Evolutionary conservation across 2,888 invertebrate species (phyloP), one percentile per base, ranked within the genome.

Genomic region (Drosophila lacicola): DNA sequence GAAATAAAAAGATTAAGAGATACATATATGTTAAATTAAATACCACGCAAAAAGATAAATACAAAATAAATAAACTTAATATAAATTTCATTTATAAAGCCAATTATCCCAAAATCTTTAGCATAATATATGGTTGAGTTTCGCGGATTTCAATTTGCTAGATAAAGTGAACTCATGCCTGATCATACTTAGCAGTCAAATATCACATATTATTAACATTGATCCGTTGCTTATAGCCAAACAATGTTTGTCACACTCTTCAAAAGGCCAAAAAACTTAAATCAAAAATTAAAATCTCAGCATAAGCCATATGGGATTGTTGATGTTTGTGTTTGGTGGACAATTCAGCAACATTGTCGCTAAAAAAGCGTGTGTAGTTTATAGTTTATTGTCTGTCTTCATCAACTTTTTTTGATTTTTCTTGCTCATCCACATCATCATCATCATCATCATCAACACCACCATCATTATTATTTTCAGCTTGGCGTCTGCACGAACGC

Each of bases 401-500:
- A 63, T 74, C 69, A 70, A 53, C 45, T 69, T 68, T 69, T 70
- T 69, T 68, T 51, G 56, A 46, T 60, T 60, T 55, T 63, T 56
- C 60, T 55, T 41, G 33, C 46, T 51, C 50, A 70, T 64, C 21
- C 58, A 56, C 57, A 76, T 53, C 61, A 62, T 63, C 63, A 47
- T 56, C 53, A 46, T 65, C 62, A 53, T 65, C 62, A 53, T 46
- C 46, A 46, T 51, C 58, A 60, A 54, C 51, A 44, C 47, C 51
- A 45, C 60, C n/a, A 66, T 61, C 64, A 72, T 68, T 49, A 74
- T 67, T 57, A 72, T 76, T 76, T 72, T 74, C 46, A 77, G 41
- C 47, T 71, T 56, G 60, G 63, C 44, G 76, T 70, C 80, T 67
- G 83, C 83, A 82, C 82, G 87, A 86, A 80, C 74, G 64, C 17